Evolutionary conservation across 2,888 invertebrate species (phyloP).

Genomic region (Yponomeuta plumbellus): DNA sequence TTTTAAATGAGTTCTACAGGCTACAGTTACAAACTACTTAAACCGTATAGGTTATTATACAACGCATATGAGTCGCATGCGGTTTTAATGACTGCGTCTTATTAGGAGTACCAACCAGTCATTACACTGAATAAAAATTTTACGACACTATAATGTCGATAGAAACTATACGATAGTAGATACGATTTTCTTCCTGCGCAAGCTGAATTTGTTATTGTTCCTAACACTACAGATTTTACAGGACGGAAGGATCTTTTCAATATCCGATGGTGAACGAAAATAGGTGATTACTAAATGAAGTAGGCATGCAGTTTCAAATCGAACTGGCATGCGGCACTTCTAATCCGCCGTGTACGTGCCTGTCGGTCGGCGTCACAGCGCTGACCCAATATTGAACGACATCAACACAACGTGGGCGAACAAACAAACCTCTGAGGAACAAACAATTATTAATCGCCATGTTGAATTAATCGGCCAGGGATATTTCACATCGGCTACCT

Average conservation of each 20-base stretch:
- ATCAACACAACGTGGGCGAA: constrained; percentile 8
- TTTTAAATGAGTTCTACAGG: neutral
- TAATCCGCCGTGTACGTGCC: constrained; percentile 4
- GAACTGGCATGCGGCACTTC: neutral
- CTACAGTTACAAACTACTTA: neutral
- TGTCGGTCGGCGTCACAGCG: neutral
- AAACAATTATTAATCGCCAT: constrained; percentile 5
- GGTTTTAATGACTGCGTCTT: neutral
- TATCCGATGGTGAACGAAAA: neutral
- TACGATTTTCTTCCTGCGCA: too few relatives aligned
- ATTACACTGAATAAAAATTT: constrained; percentile 32
- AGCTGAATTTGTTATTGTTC: neutral
- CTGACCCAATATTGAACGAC: constrained; percentile 12
- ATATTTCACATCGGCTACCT: neutral
- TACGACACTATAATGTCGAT: too few relatives aligned
- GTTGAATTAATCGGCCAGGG: neutral
- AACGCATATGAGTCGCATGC: neutral
- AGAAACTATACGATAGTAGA: too few relatives aligned
- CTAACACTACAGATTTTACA: neutral
- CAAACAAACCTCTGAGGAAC: constrained; percentile 2
- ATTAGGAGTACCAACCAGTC: constrained; percentile 17
- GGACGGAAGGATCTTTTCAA: neutral
- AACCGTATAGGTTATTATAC: neutral
- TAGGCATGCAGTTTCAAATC: neutral
- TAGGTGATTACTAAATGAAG: neutral